Evolutionary conservation across 1,140 invertebrate genomes (phyloP), one percentile per base, ranked within the genome.

Genomic region (Oreohelix idahoensis): DNA sequence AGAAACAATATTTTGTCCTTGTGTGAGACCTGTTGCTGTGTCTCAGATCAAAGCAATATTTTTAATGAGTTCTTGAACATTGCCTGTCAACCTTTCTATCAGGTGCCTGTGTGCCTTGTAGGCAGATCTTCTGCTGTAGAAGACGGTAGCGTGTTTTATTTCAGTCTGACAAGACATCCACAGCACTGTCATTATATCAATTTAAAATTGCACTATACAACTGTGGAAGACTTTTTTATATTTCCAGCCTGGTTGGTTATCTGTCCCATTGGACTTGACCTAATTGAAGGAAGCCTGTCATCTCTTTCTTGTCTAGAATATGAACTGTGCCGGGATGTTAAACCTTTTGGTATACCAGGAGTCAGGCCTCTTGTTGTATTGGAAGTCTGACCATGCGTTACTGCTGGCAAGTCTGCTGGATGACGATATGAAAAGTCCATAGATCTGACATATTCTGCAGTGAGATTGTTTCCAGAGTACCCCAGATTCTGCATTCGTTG

Each of bases 381-480:
- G 15, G 58, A 45, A 13, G 38, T 84, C n/a, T 84, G 66, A 15
- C 81, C 81, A 20, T 87, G 84, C 10, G 82, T 83, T 29, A 53
- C 81, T 76, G 81, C 76, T 69, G 85, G 87, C 29, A 88, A 86
- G 0, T 86, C 81, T 74, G 87, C 88, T 11, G 88, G 80, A 39
- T 80, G 81, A 53, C 85, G 86, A 70, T 88, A 89, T 66, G 89
- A 88, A 73, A 92, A 89, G 87, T 92, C 90, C 89, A 90, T 90
- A 49, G 77, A 83, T 26, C 85, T 86, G 32, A 92, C 85, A 70
- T 85, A 83, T 35, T 90, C 89, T n/a, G 86, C 83, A 1, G 88
- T 89, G n/a, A 91, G 85, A 82, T 87, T 90, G 8, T 84, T 71
- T 39, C 89, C 88, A 17, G 87, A 88, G 69, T 90, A 91, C 0